These are phyloP conservation scores for Eulemur mongoz DNA, from an alignment of 2,797 vertebrate genomes.

Conservation along the genomic window DNA sequence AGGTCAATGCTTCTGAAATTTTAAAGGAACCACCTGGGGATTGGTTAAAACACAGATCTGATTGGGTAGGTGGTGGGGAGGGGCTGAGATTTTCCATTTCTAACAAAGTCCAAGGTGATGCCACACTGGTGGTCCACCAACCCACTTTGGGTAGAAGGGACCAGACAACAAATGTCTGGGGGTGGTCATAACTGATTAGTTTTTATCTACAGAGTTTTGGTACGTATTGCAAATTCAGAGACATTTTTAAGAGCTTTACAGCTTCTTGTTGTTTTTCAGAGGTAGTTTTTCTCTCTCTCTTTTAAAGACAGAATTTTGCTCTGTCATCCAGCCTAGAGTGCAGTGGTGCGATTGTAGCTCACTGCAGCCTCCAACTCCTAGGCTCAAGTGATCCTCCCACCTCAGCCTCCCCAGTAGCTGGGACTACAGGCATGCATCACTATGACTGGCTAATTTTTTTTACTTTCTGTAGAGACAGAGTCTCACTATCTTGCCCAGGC, in stretches of 20 bases:
- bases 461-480: background rate
- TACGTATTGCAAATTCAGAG: background rate
- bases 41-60: background rate
- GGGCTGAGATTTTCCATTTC: background rate
- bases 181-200: background rate
- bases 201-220: background rate
- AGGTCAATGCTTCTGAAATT: background rate
- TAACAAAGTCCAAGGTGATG: background rate
- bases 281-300: background rate
- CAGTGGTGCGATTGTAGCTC: background rate
- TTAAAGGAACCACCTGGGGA: background rate
- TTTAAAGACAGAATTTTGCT: background rate
- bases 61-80: background rate
- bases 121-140: background rate
- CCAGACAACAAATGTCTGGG: background rate
- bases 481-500: background rate
- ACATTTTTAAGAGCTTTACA: background rate
- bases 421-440: background rate
- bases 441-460: background rate
- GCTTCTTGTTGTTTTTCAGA: background rate
- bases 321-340: background rate
- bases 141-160: background rate
- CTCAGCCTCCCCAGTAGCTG: background rate
- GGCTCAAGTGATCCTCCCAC: background rate
- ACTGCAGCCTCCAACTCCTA: background rate